phyloP scores from a whole-genome alignment of 2,888 invertebrate genomes.

The Arrhopalites spinosus region DNA sequence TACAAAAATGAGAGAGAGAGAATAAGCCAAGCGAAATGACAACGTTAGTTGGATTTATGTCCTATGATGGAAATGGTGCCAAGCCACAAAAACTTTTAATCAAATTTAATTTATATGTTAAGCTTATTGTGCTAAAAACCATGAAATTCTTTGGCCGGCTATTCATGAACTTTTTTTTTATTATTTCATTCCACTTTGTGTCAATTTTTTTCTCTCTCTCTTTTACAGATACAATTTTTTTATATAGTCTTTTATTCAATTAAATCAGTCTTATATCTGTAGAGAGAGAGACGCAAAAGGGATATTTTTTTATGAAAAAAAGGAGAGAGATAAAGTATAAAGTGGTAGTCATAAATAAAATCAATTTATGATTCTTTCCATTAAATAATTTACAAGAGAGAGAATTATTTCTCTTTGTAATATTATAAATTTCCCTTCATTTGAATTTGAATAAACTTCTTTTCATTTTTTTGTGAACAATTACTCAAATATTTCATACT shows the following conservation, averaged over 20 bases:
- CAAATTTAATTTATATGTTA: constrained; percentile 25
- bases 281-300: neutral
- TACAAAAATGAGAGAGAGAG: too few species aligned
- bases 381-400: too few species aligned
- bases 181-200: constrained; percentile 3
- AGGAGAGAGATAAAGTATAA: too few species aligned
- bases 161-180: too few species aligned
- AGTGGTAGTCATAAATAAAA: neutral
- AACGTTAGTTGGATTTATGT: constrained; percentile 5
- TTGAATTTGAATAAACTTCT: neutral
- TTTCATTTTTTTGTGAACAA: neutral
- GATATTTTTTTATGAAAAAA: too few species aligned
- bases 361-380: constrained; percentile 6
- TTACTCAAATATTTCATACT: neutral
- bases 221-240: neutral
- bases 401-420: too few species aligned
- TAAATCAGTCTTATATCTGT: neutral
- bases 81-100: constrained; percentile 16
- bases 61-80: neutral
- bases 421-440: neutral
- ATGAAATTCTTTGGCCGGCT: constrained; percentile 13
- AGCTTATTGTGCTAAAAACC: constrained; percentile 17
- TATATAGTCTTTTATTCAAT: constrained; percentile 2
- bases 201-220: neutral
- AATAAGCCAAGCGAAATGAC: constrained; percentile 6